Conservation (phyloP, 2,888 invertebrate genomes). For the Ceramica pisi region DNA sequence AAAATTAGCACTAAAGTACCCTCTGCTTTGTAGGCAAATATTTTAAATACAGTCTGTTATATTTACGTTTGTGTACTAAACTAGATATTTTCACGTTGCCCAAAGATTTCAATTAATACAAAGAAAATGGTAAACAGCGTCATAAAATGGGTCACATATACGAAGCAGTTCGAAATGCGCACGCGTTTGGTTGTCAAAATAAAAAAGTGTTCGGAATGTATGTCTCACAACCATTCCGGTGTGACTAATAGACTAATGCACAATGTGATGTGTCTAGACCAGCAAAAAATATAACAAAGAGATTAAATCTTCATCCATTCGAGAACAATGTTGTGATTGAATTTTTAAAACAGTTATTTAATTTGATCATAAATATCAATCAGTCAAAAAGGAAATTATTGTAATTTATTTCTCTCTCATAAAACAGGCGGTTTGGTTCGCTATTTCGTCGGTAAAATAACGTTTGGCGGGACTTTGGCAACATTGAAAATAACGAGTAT, state of each 20-base stretch:
- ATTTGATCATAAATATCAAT: constrained; percentile 36
- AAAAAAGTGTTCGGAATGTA: constrained; percentile 49
- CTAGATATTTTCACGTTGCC: constrained; percentile 5
- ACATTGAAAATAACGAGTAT: constrained; percentile 2
- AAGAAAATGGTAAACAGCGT: constrained; percentile 37
- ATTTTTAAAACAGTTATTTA: constrained; percentile 34
- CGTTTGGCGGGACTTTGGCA: background rate
- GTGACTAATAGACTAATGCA: constrained; percentile 49
- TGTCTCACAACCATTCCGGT: constrained; percentile 35
- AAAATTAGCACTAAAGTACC: too few species aligned
- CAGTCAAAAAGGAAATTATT: constrained; percentile 32
- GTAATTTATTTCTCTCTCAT: constrained; percentile 16
- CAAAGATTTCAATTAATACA: constrained; percentile 23
- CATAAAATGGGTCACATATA: constrained; percentile 43
- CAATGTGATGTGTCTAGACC: constrained; percentile 59
- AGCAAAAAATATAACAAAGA: constrained; percentile 54
- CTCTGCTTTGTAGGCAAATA: background rate
- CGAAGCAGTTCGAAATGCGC: constrained; percentile 36
- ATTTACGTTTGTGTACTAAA: background rate
- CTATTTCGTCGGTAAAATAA: background rate
- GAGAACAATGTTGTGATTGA: constrained; percentile 32
- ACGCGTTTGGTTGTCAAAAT: constrained; percentile 34
- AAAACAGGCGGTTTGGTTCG: constrained; percentile 6
- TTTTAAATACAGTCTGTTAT: background rate
- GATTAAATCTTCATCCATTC: constrained; percentile 42